Evolutionary conservation across 2,888 invertebrate species (phyloP).

Genomic region (Plagodis dolabraria): DNA sequence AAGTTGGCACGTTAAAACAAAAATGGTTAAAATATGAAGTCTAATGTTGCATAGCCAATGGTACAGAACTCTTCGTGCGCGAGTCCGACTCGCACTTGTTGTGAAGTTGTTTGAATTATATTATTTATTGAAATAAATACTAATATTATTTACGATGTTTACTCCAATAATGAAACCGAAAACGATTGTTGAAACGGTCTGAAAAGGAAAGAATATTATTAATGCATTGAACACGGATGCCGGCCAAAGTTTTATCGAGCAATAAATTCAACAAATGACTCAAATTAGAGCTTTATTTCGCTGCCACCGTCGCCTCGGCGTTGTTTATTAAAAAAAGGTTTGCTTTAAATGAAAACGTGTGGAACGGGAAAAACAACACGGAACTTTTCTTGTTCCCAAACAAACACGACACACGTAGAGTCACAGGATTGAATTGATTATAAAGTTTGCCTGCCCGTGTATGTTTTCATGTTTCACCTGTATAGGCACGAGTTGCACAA

Average conservation of each 20-base stretch:
- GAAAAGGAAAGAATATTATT: conserved; percentile 31
- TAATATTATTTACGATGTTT: conserved; percentile 18
- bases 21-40: too few species aligned
- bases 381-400: conserved; percentile 62
- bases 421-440: conserved; percentile 65
- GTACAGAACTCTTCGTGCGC: too few species aligned
- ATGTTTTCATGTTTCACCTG: conserved; percentile 32
- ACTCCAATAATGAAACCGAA: conserved; percentile 26
- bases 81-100: too few species aligned
- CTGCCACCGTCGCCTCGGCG: conserved; percentile 37
- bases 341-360: conserved; percentile 39
- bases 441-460: conserved; percentile 52
- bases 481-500: too few species aligned
- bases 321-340: conserved; percentile 53
- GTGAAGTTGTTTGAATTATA: too few species aligned
- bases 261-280: conserved; percentile 45
- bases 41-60: too few species aligned
- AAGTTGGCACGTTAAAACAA: too few species aligned
- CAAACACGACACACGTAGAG: conserved; percentile 56
- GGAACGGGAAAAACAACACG: conserved; percentile 39
- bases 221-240: conserved; percentile 32
- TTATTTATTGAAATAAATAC: background rate
- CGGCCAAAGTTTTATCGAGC: conserved; percentile 36
- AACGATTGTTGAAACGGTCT: conserved; percentile 30
- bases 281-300: conserved; percentile 46